phyloP scores from a whole-genome alignment of 2,888 invertebrate species.

The Odontocolon sp. region DNA sequence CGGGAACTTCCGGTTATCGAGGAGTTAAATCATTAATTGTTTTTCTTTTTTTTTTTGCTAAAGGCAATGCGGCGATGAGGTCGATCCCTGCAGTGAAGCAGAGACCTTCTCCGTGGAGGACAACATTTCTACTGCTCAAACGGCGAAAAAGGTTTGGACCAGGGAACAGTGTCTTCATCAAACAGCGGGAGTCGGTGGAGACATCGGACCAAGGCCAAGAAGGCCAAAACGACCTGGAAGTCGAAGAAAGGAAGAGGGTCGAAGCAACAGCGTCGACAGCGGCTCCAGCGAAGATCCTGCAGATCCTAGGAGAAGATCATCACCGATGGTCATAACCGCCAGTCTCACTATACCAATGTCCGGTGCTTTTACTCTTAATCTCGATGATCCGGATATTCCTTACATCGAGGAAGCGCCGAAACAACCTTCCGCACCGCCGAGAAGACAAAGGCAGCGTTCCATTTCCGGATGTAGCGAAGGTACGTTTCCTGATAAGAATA shows the following conservation, averaged over 20 bases:
- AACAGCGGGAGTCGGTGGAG: constrained; percentile 82
- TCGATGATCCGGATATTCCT: constrained; percentile 86
- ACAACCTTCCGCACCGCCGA: constrained; percentile 80
- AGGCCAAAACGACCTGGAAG: constrained; percentile 79
- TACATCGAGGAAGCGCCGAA: constrained; percentile 85
- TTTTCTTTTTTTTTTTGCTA: neutral
- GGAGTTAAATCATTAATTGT: neutral
- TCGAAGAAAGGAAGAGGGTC: constrained; percentile 81
- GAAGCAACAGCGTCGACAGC: constrained; percentile 82
- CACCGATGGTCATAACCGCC: constrained; percentile 87
- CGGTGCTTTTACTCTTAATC: constrained; percentile 82
- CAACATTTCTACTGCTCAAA: constrained; percentile 65
- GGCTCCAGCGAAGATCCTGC: constrained; percentile 79
- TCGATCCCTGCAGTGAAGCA: constrained; percentile 77
- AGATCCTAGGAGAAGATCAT: constrained; percentile 83
- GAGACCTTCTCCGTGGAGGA: constrained; percentile 77
- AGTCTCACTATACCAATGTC: constrained; percentile 89
- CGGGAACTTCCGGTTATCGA: neutral
- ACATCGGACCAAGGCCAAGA: constrained; percentile 83
- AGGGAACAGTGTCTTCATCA: constrained; percentile 86
- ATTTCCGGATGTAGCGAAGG: constrained; percentile 78
- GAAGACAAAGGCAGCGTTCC: constrained; percentile 80
- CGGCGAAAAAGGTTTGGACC: constrained; percentile 84
- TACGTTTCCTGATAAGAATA: constrained; percentile 37
- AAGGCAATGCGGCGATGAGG: constrained; percentile 78